phyloP scores from a whole-genome alignment of 2,113 vertebrate genomes.

The Fukomys damarensis region DNA sequence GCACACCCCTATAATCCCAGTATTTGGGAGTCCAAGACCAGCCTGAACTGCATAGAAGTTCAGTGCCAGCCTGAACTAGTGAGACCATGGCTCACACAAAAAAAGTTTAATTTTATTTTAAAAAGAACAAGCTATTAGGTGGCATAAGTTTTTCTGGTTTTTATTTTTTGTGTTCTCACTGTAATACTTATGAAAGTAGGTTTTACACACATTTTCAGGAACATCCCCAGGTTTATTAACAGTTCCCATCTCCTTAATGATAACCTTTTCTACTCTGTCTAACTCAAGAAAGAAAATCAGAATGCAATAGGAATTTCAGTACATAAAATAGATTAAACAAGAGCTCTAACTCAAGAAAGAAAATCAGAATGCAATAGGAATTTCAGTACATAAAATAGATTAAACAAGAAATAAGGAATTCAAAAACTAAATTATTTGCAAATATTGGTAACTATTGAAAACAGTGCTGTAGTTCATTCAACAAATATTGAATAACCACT shows the following conservation, averaged over 20 bases:
- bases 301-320: not conserved
- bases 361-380: not conserved
- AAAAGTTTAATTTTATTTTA: not conserved
- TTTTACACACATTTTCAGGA: not conserved
- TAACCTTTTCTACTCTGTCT: not conserved
- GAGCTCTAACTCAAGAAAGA: not conserved
- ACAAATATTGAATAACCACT: not conserved
- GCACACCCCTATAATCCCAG: not conserved
- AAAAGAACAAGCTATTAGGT: not conserved
- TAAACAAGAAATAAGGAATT: not conserved
- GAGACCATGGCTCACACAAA: not conserved
- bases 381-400: constrained; percentile 14
- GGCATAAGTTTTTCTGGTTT: not conserved
- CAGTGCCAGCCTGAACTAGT: not conserved
- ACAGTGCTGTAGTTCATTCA: not conserved
- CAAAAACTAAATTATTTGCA: not conserved
- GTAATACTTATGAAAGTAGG: not conserved
- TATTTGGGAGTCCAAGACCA: not conserved
- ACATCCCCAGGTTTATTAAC: not conserved
- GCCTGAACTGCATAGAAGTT: not conserved
- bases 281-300: not conserved
- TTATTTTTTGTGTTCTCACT: not conserved
- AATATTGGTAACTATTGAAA: not conserved
- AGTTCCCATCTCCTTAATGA: not conserved
- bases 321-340: not conserved